These are phyloP conservation scores for Terebella lapidaria DNA, from an alignment of 2,888 invertebrate species.

Conservation along the genomic window DNA sequence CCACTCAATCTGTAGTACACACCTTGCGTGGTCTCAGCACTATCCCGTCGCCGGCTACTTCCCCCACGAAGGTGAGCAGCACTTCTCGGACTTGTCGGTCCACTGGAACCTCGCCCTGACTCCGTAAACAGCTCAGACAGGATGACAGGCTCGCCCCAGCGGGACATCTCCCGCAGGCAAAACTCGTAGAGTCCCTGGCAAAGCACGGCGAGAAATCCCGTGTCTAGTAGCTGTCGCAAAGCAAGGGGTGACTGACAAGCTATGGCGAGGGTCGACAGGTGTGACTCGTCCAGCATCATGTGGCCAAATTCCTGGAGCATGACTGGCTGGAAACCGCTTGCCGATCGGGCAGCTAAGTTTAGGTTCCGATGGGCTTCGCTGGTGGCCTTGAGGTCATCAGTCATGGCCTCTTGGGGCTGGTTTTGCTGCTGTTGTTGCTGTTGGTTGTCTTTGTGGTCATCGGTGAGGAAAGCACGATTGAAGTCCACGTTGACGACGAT, in stretches of 20 bases:
- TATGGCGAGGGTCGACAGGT: constrained; percentile 71
- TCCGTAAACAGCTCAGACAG: not conserved
- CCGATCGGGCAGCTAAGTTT: constrained; percentile 1
- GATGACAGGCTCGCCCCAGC: constrained; percentile 25
- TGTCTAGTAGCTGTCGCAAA: constrained; percentile 71
- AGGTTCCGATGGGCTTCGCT: constrained; percentile 17
- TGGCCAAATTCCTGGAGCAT: constrained; percentile 35
- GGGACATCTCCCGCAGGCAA: constrained; percentile 40
- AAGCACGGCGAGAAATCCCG: constrained; percentile 60
- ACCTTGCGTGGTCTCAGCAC: no score
- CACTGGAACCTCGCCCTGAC: not conserved
- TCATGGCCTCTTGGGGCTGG: constrained; percentile 12
- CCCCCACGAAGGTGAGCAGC: no score
- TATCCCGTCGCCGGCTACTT: no score
- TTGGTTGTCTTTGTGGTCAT: constrained; percentile 27
- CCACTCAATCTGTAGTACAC: no score
- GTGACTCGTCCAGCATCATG: constrained; percentile 49
- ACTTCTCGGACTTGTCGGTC: not conserved
- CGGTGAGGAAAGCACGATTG: constrained; percentile 44
- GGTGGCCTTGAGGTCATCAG: constrained; percentile 48
- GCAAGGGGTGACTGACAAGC: constrained; percentile 77
- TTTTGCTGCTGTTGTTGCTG: constrained; percentile 1
- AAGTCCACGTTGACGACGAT: constrained; percentile 61
- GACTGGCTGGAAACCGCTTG: constrained; percentile 13
- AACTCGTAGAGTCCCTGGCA: constrained; percentile 49